Conservation (phyloP, 2,888 invertebrate species). For the Andrena flavipes region DNA sequence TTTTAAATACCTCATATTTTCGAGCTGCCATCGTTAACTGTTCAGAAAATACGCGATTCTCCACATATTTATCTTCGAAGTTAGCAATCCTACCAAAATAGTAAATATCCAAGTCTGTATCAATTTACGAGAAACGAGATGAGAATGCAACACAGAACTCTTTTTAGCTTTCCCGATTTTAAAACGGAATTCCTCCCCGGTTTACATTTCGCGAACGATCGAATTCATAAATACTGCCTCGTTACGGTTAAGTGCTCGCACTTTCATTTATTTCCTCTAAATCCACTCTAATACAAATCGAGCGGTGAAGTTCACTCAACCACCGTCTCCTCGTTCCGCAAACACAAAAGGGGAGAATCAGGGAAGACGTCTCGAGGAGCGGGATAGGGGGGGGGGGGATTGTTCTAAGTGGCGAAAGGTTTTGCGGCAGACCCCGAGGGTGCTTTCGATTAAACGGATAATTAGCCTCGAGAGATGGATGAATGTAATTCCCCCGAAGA, state of each 20-base stretch:
- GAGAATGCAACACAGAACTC: neutral
- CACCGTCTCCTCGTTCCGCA: conserved; percentile 22
- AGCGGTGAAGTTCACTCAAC: conserved; percentile 6
- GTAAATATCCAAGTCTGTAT: too few species aligned
- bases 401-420: conserved; percentile 44
- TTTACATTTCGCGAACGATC: conserved; percentile 23
- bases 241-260: conserved; percentile 31
- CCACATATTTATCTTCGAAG: too few species aligned
- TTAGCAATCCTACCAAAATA: too few species aligned
- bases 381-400: conserved; percentile 43
- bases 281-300: conserved; percentile 37
- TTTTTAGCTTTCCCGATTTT: neutral
- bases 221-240: conserved; percentile 36
- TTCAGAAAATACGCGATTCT: too few species aligned
- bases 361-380: conserved; percentile 45
- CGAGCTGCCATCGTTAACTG: too few species aligned
- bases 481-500: conserved; percentile 53
- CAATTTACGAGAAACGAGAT: too few species aligned
- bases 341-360: conserved; percentile 21
- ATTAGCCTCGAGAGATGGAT: conserved; percentile 69
- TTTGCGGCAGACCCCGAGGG: conserved; percentile 45
- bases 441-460: conserved; percentile 70
- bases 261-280: conserved; percentile 39
- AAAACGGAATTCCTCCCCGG: neutral
- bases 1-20: too few species aligned